These are phyloP conservation scores for Dendrolimus kikuchii DNA, from an alignment of 1,140 invertebrate genomes.

Conservation along the genomic window DNA sequence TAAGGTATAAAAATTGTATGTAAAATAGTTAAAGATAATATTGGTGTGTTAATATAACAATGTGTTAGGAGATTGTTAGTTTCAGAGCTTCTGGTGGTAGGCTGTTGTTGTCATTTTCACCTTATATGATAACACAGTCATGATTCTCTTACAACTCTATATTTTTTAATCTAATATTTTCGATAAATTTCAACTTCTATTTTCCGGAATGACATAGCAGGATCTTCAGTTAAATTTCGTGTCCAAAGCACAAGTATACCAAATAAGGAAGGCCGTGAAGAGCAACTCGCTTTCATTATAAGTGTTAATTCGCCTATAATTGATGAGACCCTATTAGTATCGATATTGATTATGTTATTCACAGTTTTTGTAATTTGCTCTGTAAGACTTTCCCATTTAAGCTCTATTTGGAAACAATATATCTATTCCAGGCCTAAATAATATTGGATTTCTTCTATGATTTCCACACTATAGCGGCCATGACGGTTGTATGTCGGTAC, in stretches of 20 bases:
- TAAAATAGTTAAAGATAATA: slow-evolving; percentile 38
- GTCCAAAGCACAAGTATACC: too few species aligned
- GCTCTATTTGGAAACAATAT: slow-evolving; percentile 21
- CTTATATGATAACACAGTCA: slow-evolving; percentile 4
- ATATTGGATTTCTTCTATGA: slow-evolving; percentile 29
- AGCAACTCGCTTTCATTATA: slow-evolving; percentile 5
- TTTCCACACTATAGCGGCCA: slow-evolving; percentile 40
- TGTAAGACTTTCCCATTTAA: too few species aligned
- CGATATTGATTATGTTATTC: too few species aligned
- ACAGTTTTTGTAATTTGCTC: too few species aligned
- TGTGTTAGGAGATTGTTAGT: slow-evolving; percentile 10
- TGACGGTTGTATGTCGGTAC: slow-evolving; percentile 52
- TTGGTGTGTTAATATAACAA: slow-evolving; percentile 34
- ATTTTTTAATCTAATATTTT: too few species aligned
- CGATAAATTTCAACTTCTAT: too few species aligned
- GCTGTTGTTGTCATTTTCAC: neutral
- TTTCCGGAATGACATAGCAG: too few species aligned
- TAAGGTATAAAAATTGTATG: slow-evolving; percentile 40
- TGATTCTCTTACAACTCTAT: neutral
- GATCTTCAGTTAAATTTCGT: too few species aligned
- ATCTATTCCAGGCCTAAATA: slow-evolving; percentile 35
- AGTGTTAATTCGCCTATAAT: too few species aligned
- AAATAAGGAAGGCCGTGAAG: neutral
- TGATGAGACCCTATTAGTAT: too few species aligned
- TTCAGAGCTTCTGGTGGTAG: slow-evolving; percentile 37